Conservation (phyloP, 2,888 invertebrate genomes). For the Bedellia somnulentella region DNA sequence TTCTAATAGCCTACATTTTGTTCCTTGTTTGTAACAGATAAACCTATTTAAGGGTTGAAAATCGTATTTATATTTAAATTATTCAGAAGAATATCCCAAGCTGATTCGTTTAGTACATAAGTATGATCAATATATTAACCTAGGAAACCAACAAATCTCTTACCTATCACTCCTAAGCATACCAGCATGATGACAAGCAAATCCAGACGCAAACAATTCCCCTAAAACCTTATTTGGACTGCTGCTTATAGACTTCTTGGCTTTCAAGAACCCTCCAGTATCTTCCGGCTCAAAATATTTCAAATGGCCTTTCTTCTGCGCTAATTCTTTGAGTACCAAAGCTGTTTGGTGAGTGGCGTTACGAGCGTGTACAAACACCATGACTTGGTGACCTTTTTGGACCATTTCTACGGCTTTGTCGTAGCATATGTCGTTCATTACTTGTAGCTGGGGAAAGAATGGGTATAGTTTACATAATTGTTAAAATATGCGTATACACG, state of each 20-base stretch:
- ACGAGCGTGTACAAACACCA: conserved; percentile 98
- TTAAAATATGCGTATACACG: no score
- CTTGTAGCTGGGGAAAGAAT: conserved; percentile 66
- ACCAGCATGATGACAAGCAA: conserved; percentile 97
- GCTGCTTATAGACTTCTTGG: conserved; percentile 69
- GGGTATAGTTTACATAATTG: no score
- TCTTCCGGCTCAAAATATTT: conserved; percentile 70
- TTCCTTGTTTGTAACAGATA: no score
- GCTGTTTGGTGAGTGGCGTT: conserved; percentile 94
- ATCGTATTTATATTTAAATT: no score
- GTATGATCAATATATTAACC: not conserved
- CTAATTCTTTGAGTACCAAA: conserved; percentile 78
- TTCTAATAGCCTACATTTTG: no score
- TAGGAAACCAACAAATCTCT: conserved; percentile 8
- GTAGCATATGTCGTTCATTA: conserved; percentile 92
- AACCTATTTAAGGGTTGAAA: no score
- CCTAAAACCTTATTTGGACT: conserved; percentile 80
- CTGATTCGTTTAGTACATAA: no score
- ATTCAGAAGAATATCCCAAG: no score
- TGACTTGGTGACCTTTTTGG: conserved; percentile 89
- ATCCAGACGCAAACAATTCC: conserved; percentile 83
- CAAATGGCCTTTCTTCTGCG: conserved; percentile 72
- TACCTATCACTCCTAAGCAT: conserved; percentile 86
- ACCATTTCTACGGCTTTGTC: conserved; percentile 88
- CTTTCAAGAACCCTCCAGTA: conserved; percentile 64